A percentile compares a stretch with the other conserved stretches of the same genome.
Evolutionary conservation across 2,888 invertebrate genomes (phyloP).

Genomic region (Taenaris catops): DNA sequence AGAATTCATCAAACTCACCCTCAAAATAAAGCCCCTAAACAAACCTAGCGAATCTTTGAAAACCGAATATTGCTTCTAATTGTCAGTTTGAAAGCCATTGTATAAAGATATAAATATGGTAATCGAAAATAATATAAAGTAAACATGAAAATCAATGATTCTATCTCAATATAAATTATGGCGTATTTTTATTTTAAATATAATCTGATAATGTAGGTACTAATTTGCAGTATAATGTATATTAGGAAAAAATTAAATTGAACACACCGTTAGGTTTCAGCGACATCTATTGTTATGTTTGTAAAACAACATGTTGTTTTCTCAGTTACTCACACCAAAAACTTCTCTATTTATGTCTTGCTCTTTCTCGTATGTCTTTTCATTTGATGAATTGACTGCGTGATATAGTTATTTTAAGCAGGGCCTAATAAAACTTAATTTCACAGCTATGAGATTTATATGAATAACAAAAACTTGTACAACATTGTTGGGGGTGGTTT

Average conservation of each 20-base stretch:
- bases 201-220: too few relatives aligned
- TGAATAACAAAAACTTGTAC: conserved; percentile 37
- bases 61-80: too few relatives aligned
- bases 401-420: conserved; percentile 48
- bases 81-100: too few relatives aligned
- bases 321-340: conserved; percentile 29
- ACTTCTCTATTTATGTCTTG: conserved; percentile 13
- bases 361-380: conserved; percentile 55
- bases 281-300: conserved; percentile 44
- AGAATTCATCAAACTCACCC: too few relatives aligned
- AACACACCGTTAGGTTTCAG: conserved; percentile 25
- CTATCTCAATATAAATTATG: too few relatives aligned
- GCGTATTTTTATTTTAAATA: too few relatives aligned
- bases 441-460: conserved; percentile 35
- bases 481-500: conserved; percentile 35
- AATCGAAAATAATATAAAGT: too few relatives aligned
- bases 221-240: too few relatives aligned
- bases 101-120: too few relatives aligned
- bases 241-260: conserved; percentile 12
- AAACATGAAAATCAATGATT: too few relatives aligned
- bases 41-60: too few relatives aligned
- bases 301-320: conserved; percentile 34
- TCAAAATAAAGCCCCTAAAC: too few relatives aligned
- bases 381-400: conserved; percentile 44
- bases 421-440: conserved; percentile 38